Conservation (phyloP, 1,140 invertebrate genomes). For the Melanaphis sacchari region DNA sequence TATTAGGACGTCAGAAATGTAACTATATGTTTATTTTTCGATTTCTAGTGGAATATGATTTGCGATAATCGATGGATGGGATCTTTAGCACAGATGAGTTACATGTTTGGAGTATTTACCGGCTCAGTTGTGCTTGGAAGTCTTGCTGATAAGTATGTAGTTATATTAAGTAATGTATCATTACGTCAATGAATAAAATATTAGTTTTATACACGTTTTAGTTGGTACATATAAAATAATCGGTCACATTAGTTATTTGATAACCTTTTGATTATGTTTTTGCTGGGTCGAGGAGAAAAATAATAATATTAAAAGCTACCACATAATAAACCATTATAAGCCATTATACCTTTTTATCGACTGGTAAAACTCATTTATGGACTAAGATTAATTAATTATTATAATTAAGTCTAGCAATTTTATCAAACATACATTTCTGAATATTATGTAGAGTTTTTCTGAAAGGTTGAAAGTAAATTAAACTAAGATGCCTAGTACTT, state of each 20-base stretch:
- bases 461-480: background rate
- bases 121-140: constrained; percentile 85
- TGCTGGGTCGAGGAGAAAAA: background rate
- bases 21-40: background rate
- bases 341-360: background rate
- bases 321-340: background rate
- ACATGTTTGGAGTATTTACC: constrained; percentile 89
- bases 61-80: constrained; percentile 83
- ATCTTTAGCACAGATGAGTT: constrained; percentile 78
- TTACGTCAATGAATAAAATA: constrained; percentile 21
- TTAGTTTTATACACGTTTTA: background rate
- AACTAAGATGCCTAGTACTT: background rate
- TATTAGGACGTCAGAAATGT: background rate
- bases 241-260: background rate
- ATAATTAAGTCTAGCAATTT: background rate
- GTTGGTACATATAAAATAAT: background rate
- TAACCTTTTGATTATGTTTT: constrained; percentile 32
- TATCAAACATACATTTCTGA: background rate
- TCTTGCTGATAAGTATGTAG: constrained; percentile 78
- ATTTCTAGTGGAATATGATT: constrained; percentile 78
- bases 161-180: background rate
- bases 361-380: background rate
- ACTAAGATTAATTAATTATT: constrained; percentile 12
- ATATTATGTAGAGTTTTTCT: background rate
- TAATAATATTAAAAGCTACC: background rate